phyloP scores from a whole-genome alignment of 1,140 invertebrate genomes.

The Drosophila pachea region DNA sequence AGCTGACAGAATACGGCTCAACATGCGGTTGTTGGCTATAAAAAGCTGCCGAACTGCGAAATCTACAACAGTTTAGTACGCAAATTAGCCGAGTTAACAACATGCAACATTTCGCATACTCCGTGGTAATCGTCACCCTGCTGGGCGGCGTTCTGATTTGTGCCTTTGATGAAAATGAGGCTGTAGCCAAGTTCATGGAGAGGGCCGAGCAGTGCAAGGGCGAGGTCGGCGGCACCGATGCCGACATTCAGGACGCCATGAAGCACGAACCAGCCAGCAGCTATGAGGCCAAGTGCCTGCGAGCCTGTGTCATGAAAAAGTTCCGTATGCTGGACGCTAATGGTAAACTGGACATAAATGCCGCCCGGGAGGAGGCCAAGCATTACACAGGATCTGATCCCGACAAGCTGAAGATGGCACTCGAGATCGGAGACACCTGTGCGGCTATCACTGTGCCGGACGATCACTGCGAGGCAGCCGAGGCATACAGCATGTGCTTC shows the following conservation, averaged over 20 bases:
- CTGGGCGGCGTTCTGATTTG: conserved; percentile 29
- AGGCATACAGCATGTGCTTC: conserved; percentile 55
- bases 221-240: conserved; percentile 46
- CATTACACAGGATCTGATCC: conserved; percentile 56
- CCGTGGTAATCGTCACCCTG: conserved; percentile 27
- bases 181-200: conserved; percentile 51
- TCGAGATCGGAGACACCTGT: conserved; percentile 61
- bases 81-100: conserved; percentile 22
- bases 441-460: conserved; percentile 44
- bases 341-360: conserved; percentile 50
- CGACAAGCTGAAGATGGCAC: conserved; percentile 50
- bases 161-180: conserved; percentile 57
- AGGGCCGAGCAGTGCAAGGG: conserved; percentile 38
- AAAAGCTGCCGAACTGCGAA: conserved; percentile 9
- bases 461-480: conserved; percentile 64
- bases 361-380: conserved; percentile 57
- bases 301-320: conserved; percentile 66
- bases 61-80: conserved; percentile 31
- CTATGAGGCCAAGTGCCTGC: conserved; percentile 56
- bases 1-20: conserved; percentile 40
- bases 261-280: conserved; percentile 48
- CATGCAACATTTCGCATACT: conserved; percentile 37
- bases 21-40: conserved; percentile 26
- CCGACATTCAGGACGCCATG: conserved; percentile 41
- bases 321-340: conserved; percentile 32